Evolutionary conservation across 1,140 invertebrate genomes (phyloP), one percentile per base, ranked within the genome.

Genomic region (Physella acuta): DNA sequence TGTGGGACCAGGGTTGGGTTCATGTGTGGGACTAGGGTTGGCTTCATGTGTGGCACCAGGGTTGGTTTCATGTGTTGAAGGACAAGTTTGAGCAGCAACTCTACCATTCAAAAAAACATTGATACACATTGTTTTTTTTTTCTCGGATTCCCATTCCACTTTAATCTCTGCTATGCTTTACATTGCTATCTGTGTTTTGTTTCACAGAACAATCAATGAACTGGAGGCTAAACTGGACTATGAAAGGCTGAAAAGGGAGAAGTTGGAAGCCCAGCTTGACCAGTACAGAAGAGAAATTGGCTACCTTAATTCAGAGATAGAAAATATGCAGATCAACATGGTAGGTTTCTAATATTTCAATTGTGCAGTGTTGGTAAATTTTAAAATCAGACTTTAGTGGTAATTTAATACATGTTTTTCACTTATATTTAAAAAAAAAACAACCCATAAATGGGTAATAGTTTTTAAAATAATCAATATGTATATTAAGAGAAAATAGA

Each of bases 141-240:
- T n/a, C n/a, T n/a, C n/a, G n/a, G n/a, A n/a, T n/a, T n/a, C n/a
- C n/a, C n/a, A n/a, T n/a, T n/a, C n/a, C n/a, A n/a, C n/a, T n/a
- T n/a, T n/a, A n/a, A n/a, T n/a, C n/a, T n/a, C n/a, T n/a, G n/a
- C n/a, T n/a, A n/a, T n/a, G n/a, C n/a, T n/a, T n/a, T n/a, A n/a
- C n/a, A n/a, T n/a, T n/a, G n/a, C n/a, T n/a, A n/a, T n/a, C n/a
- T n/a, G n/a, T n/a, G n/a, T n/a, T n/a, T n/a, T n/a, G n/a, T n/a
- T n/a, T n/a, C n/a, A n/a, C n/a, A 85, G 84, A 69, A 83, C 78
- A 14, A 83, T 85, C 59, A 74, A 68, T 60, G 84, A 86, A 59
- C 64, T 85, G 24, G 76, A 83, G 65, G 77, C 77, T 28, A 81
- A 85, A 72, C 72, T 86, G 58, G 85, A 86, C 58, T 83, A 84